Conservation (phyloP, 2,888 invertebrate species). For the Tinea semifulvella region DNA sequence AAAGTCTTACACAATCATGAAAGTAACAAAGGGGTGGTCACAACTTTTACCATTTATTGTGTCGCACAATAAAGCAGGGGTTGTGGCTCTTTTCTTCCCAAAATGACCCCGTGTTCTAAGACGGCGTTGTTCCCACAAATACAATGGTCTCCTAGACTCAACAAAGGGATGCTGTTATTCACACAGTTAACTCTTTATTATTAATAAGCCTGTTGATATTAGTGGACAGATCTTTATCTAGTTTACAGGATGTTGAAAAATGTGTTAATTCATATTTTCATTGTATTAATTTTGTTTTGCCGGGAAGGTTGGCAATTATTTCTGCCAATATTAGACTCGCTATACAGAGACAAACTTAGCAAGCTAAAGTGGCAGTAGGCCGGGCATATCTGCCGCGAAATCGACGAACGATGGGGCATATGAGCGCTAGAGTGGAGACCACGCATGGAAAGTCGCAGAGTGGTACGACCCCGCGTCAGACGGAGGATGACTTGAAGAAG, state of each 20-base stretch:
- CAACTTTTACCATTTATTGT: conserved; percentile 27
- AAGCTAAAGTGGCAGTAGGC: too few relatives aligned
- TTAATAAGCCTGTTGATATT: conserved; percentile 24
- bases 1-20: background rate
- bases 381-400: too few relatives aligned
- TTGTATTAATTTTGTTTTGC: too few relatives aligned
- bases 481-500: too few relatives aligned
- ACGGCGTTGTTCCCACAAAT: conserved; percentile 58
- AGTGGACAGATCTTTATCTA: conserved; percentile 16
- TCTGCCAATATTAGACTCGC: too few relatives aligned
- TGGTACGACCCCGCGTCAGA: too few relatives aligned
- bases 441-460: too few relatives aligned
- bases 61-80: conserved; percentile 30
- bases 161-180: conserved; percentile 66
- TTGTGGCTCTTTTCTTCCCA: background rate
- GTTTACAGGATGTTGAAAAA: conserved; percentile 1
- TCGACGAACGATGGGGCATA: too few relatives aligned
- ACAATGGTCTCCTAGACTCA: conserved; percentile 32
- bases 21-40: conserved; percentile 5
- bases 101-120: conserved; percentile 33
- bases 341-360: too few relatives aligned
- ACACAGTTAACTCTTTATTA: conserved; percentile 59
- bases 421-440: too few relatives aligned
- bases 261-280: too few relatives aligned
- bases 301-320: too few relatives aligned